Conservation (phyloP, 2,113 vertebrate species). For the Otocyon megalotis region DNA sequence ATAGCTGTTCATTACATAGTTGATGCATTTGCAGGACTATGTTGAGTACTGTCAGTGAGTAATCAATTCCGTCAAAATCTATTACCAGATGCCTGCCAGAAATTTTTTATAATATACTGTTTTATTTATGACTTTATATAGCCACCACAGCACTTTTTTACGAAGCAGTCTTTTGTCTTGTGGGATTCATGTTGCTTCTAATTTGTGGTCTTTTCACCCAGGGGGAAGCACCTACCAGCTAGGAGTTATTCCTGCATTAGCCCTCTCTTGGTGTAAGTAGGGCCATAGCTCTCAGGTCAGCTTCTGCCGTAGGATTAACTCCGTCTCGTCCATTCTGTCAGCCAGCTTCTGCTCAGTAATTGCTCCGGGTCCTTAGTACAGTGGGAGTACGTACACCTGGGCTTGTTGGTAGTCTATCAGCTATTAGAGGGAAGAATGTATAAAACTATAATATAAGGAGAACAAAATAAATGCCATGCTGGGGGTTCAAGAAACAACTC, state of each 20-base stretch:
- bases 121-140: slow-evolving; percentile 79
- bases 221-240: background rate
- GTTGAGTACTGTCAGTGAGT: slow-evolving; percentile 89
- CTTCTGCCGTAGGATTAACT: background rate
- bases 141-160: slow-evolving; percentile 65
- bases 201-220: slow-evolving; percentile 27
- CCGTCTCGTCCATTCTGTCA: background rate
- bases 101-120: slow-evolving; percentile 83
- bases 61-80: slow-evolving; percentile 94
- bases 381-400: background rate
- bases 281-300: background rate
- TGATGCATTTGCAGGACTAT: slow-evolving; percentile 93
- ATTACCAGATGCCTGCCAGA: slow-evolving; percentile 88
- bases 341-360: background rate
- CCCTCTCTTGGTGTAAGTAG: background rate
- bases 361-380: background rate
- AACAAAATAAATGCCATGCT: background rate
- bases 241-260: slow-evolving; percentile 15
- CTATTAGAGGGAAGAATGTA: background rate
- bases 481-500: background rate
- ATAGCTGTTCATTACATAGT: slow-evolving; percentile 97
- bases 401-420: background rate
- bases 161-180: background rate
- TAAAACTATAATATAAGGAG: background rate
- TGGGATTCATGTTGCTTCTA: slow-evolving; percentile 37